Conservation (phyloP, 2,113 vertebrate species). For the Microtus pennsylvanicus region DNA sequence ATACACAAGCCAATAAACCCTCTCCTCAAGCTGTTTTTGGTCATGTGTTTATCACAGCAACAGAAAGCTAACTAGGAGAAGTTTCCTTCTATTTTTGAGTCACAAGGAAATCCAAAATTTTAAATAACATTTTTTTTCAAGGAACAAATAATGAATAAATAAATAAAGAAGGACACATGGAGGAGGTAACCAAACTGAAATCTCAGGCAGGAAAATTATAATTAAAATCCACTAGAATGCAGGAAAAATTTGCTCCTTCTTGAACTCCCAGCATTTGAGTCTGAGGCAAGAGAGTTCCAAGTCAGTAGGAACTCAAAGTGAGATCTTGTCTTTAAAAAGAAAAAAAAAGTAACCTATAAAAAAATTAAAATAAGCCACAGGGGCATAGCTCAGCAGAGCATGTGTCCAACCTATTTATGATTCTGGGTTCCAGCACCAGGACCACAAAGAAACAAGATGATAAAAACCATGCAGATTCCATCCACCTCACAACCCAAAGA, state of each 20-base stretch:
- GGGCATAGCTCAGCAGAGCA: neutral
- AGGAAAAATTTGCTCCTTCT: neutral
- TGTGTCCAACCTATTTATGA: neutral
- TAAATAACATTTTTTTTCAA: neutral
- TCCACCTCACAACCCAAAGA: neutral
- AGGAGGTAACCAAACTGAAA: neutral
- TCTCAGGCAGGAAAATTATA: conserved; percentile 19
- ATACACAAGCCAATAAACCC: neutral
- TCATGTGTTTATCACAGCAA: neutral
- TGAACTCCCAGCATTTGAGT: neutral
- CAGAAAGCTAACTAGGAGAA: neutral
- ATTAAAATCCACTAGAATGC: neutral
- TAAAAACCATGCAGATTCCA: neutral
- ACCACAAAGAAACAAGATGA: neutral
- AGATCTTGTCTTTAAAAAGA: neutral
- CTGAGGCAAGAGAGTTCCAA: neutral
- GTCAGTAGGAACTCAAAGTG: neutral
- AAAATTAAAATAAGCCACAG: neutral
- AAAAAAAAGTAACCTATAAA: neutral
- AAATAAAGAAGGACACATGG: neutral
- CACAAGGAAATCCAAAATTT: conserved; percentile 34
- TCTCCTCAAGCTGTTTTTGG: neutral
- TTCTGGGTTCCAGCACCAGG: neutral
- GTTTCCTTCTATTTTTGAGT: conserved; percentile 32
- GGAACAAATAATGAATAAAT: neutral